Evolutionary conservation across 2,113 vertebrate species (phyloP), one percentile per base, ranked within the genome.

Genomic region (Salvelinus fontinalis): DNA sequence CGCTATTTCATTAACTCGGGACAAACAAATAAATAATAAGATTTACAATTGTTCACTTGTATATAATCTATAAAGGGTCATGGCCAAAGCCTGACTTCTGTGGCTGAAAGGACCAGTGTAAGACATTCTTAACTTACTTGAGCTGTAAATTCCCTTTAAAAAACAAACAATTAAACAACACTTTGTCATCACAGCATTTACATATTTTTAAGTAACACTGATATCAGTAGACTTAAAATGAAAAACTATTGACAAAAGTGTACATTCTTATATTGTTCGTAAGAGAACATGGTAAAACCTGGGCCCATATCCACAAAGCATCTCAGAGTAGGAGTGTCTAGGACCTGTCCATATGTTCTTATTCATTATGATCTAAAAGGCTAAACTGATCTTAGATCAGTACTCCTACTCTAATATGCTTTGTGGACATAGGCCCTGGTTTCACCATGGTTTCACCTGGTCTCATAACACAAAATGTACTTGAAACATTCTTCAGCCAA

Each of bases 1-100:
- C 6, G 34, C 34, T 6, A 34, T 6, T 6, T 34, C 34, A 91
- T 20, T 39, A 44, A 75, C 22, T 51, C 83, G 79, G 91, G 70
- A 85, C 91, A 94, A 79, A 92, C 94, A 95, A 34, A 34, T 34
- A 34, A 34, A 34, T 29, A 29, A 92, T 60, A 93, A 93, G 92
- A 91, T 87, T 79, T 90, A 88, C 89, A 80, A 73, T 83, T 86
- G 68, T 8, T 72, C 70, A 59, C 83, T 81, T 86, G 87, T 71
- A 84, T 77, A 79, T 91, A 84, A 34, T 81, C 87, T 93, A 91
- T 34, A 34, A 34, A 81, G 91, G 29, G 60, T 7, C 6, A 6
- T 34, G 34, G 34, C 6, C 34, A 6, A 34, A 34, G 57, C 57
- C 48, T 51, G 48, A 60, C 57, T 20, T 18, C 57, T n/a, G 20